Base-by-base conservation (phyloP, 2,797 vertebrate species). In the Bradypus variegatus region DNA sequence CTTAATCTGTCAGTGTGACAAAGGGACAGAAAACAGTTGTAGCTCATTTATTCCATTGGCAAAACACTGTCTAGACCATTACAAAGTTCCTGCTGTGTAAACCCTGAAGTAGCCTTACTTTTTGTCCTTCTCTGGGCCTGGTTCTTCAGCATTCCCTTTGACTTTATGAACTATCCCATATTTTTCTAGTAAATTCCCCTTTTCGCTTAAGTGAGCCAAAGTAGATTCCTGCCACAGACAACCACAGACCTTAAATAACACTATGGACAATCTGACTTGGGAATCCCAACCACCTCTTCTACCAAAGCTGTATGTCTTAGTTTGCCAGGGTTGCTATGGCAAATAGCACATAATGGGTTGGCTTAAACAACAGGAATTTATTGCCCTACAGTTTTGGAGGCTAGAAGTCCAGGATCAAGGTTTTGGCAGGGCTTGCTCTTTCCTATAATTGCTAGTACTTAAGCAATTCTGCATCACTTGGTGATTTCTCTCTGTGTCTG, bases 121-220 rank as follows among this genome's bases (percentile, higher is more conserved):
- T 89, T 55, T 69, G 19, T 78, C 15, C 33, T 89, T 50, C 50
- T 21, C 60, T 76, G 33, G 81, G 4, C 36, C 19, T 86, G 76
- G 27, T 31, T 84, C 65, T 90, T 16, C 29, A 90, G 50, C 21
- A 15, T 95, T 91, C 58, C 78, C 36, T 90, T 88, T 78, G 64
- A 65, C 73, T 86, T 81, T 90, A 69, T 33, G 45, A 82, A 79
- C 38, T 55, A 21, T 78, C 27, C 27, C 12, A 27, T 60, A 58
- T 36, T 15, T 8, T 82, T 69, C 65, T 50, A 72, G 38, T 75
- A 69, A 50, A 25, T 70, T 77, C 70, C 33, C 21, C 19, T 21
- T 12, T 15, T 50, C 80, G 10, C 15, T 62, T 75, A 65, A 62
- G 9, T 65, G 67, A 77, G 67, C 58, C 62, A n/a, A 38, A 87